Conservation (phyloP, 2,113 vertebrate species). For the Tragelaphus scriptus region DNA sequence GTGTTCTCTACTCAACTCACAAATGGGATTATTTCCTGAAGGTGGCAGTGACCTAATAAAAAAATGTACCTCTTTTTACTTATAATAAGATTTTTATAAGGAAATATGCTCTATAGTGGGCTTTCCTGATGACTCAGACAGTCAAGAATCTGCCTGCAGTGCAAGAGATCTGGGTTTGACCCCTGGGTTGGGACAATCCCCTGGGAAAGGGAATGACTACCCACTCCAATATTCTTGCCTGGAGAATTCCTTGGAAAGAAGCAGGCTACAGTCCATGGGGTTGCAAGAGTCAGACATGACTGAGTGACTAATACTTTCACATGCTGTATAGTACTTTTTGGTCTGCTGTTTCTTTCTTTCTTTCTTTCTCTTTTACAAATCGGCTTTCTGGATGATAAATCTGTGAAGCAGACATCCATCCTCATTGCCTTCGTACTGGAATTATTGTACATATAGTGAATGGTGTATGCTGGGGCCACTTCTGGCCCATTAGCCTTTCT, state of each 20-base stretch:
- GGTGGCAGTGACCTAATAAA: not conserved
- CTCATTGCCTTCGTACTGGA: not conserved
- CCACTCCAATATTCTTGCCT: not conserved
- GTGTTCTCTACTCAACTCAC: not conserved
- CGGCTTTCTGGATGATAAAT: not conserved
- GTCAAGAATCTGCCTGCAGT: not conserved
- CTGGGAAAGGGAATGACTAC: not conserved
- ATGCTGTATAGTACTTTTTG: not conserved
- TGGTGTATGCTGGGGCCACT: not conserved
- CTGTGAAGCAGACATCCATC: not conserved
- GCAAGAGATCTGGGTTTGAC: not conserved
- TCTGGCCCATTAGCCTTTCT: not conserved
- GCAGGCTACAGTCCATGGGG: not conserved
- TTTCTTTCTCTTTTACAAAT: not conserved
- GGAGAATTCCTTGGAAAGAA: not conserved
- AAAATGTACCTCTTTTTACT: not conserved
- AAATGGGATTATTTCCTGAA: not conserved
- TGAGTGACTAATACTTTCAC: not conserved
- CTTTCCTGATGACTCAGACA: not conserved
- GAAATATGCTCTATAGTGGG: not conserved
- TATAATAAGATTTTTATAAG: not conserved
- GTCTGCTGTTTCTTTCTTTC: not conserved
- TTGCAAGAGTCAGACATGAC: not conserved
- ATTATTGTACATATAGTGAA: not conserved
- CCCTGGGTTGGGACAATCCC: not conserved